Conservation (phyloP, 2,113 vertebrate species). For the Lates calcarifer region DNA sequence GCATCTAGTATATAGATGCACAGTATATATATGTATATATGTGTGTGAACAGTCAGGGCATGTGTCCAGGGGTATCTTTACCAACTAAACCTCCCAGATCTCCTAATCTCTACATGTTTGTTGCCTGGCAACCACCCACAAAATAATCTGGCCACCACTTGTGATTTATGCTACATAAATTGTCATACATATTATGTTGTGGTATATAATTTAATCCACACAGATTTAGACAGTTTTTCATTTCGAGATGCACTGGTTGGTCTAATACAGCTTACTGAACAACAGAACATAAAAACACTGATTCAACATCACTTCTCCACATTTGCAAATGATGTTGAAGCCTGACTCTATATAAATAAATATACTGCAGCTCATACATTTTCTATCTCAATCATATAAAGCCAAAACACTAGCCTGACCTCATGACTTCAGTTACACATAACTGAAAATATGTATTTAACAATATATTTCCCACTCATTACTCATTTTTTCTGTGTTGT, state of each 20-base stretch:
- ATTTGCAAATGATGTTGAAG: slow-evolving; percentile 9
- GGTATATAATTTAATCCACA: slow-evolving; percentile 35
- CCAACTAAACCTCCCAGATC: slow-evolving; percentile 65
- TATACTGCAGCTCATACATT: neutral
- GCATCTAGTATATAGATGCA: neutral
- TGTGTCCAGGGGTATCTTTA: slow-evolving; percentile 45
- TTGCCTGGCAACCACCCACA: slow-evolving; percentile 31
- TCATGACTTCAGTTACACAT: neutral
- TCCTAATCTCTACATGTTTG: slow-evolving; percentile 69
- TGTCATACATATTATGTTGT: slow-evolving; percentile 9
- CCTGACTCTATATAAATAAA: too few species aligned
- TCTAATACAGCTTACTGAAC: slow-evolving; percentile 1
- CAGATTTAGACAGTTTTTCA: slow-evolving; percentile 30
- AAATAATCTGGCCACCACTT: slow-evolving; percentile 51
- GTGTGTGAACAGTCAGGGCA: slow-evolving; percentile 16
- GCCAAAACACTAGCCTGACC: neutral
- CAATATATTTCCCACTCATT: slow-evolving; percentile 4
- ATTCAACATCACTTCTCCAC: neutral
- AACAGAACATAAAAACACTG: neutral
- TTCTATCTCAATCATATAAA: neutral
- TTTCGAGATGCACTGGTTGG: neutral
- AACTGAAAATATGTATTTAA: neutral
- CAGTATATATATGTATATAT: neutral
- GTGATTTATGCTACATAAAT: slow-evolving; percentile 1
- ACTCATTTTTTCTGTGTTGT: slow-evolving; percentile 15